Conservation (phyloP, 2,797 vertebrate genomes). For the Enteromius paludinosus region DNA sequence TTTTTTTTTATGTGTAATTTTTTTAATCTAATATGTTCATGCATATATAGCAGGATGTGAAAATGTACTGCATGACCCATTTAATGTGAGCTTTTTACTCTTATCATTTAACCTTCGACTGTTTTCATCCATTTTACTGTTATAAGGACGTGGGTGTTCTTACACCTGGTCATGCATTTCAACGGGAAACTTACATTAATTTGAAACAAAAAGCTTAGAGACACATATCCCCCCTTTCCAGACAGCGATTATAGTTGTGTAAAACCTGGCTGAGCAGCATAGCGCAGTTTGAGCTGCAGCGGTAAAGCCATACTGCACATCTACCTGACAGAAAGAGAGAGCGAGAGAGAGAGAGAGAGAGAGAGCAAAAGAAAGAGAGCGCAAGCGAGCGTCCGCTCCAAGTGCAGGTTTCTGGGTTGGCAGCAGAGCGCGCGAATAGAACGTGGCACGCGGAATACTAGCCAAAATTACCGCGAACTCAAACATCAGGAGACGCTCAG, state of each 20-base stretch:
- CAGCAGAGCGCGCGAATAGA: slow-evolving; percentile 11
- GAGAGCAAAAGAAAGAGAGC: neutral
- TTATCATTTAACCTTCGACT: neutral
- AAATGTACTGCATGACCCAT: neutral
- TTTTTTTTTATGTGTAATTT: neutral
- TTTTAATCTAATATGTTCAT: neutral
- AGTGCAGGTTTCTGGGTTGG: slow-evolving; percentile 39
- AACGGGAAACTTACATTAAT: neutral
- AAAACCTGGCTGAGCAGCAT: neutral
- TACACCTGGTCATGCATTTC: neutral
- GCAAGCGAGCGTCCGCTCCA: neutral
- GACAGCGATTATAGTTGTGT: neutral
- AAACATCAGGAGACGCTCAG: slow-evolving; percentile 18
- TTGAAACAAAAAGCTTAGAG: neutral
- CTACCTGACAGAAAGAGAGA: slow-evolving; percentile 14
- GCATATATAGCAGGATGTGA: neutral
- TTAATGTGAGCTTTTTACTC: neutral
- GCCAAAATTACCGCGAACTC: slow-evolving; percentile 6
- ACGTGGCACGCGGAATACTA: slow-evolving; percentile 28
- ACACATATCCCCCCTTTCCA: neutral
- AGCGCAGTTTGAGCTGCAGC: slow-evolving; percentile 5
- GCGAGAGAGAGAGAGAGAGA: slow-evolving; percentile 17
- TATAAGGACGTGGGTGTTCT: neutral
- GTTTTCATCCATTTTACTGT: neutral
- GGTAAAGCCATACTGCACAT: neutral